These are phyloP conservation scores for Deroplatys truncata DNA, from an alignment of 2,888 invertebrate species.

Conservation along the genomic window DNA sequence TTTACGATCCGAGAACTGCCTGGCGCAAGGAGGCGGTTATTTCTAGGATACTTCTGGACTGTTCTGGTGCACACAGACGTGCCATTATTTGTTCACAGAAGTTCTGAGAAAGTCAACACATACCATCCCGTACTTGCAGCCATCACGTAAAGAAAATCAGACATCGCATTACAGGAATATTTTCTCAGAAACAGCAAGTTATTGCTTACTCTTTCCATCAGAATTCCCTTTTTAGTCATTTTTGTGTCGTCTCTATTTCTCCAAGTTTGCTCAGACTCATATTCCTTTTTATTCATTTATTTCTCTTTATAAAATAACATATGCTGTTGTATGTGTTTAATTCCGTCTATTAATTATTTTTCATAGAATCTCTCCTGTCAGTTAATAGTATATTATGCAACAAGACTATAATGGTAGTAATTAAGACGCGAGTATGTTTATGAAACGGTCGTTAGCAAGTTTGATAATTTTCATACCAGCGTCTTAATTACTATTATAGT, in stretches of 20 bases:
- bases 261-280: no score
- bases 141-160: neutral
- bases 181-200: neutral
- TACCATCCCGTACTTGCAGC: neutral
- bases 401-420: no score
- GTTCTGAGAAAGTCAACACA: neutral
- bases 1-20: neutral
- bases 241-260: neutral
- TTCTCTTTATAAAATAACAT: no score
- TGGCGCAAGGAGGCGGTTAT: neutral
- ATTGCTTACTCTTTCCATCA: neutral
- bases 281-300: no score
- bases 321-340: no score
- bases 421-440: no score
- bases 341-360: no score
- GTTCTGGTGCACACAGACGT: neutral
- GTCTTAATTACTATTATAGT: no score
- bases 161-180: neutral
- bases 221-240: neutral
- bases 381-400: no score
- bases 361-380: no score
- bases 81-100: neutral
- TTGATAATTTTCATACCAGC: no score
- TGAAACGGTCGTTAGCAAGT: no score
- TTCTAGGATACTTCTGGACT: neutral